These are phyloP conservation scores for Plumapathes pennacea DNA, from an alignment of 92 coral and sea anemone genomes.

Conservation along the genomic window DNA sequence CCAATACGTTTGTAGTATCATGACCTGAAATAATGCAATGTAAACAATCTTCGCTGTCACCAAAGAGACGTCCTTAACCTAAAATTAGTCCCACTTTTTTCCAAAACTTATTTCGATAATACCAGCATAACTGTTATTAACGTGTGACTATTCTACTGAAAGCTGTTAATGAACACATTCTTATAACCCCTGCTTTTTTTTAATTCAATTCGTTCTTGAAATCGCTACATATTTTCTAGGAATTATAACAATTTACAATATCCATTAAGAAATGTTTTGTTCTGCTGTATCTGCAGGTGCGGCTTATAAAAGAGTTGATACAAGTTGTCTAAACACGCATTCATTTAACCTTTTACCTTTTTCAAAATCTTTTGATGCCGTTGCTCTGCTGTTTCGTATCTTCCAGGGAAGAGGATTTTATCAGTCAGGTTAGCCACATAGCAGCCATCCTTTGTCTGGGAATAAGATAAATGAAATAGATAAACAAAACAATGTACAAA, in stretches of 20 bases:
- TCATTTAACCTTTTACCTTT: slow-evolving; percentile 49
- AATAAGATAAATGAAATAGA: too few species aligned
- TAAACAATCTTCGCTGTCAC: too few species aligned
- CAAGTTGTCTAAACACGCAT: not conserved
- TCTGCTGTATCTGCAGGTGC: not conserved
- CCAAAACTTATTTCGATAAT: not conserved
- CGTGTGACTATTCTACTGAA: not conserved
- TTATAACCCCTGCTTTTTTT: too few species aligned
- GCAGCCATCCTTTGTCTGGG: slow-evolving; percentile 91
- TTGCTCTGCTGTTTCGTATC: slow-evolving; percentile 83
- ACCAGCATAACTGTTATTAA: not conserved
- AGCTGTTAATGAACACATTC: not conserved
- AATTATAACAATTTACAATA: not conserved
- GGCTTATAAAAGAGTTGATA: not conserved
- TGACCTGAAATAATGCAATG: slow-evolving; percentile 46
- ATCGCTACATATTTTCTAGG: too few species aligned
- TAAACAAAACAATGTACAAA: not conserved
- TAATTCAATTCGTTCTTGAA: too few species aligned
- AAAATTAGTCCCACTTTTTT: too few species aligned
- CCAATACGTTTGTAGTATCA: slow-evolving; percentile 95
- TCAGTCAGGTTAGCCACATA: slow-evolving; percentile 88
- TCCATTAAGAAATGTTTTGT: not conserved
- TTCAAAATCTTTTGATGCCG: slow-evolving; percentile 70
- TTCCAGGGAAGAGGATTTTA: slow-evolving; percentile 71
- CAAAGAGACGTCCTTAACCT: too few species aligned